Evolutionary conservation across 2,888 invertebrate genomes (phyloP).

Genomic region (Hemaris fuciformis): DNA sequence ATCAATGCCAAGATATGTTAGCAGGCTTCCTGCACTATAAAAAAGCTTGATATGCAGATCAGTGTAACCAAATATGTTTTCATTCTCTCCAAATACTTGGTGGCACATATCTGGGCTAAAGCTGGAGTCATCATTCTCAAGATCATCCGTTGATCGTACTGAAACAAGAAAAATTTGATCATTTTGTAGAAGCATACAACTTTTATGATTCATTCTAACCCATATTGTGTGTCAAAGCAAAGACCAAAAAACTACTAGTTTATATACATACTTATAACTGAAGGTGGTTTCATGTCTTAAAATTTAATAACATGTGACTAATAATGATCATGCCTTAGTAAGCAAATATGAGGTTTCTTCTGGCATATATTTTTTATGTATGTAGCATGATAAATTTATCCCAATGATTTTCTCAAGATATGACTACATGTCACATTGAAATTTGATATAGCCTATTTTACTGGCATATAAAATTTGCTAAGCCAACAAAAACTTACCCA

Average conservation of each 20-base stretch:
- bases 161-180: too few species aligned
- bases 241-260: too few species aligned
- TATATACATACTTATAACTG: not conserved
- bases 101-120: conserved; percentile 95
- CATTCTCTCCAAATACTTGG: conserved; percentile 95
- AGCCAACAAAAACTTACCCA: conserved; percentile 64
- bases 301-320: not conserved
- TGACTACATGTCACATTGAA: not conserved
- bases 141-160: conserved; percentile 84
- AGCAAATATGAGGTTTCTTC: not conserved
- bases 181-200: too few species aligned
- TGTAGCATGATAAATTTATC: not conserved
- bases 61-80: conserved; percentile 96
- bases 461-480: not conserved
- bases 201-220: too few species aligned
- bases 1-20: conserved; percentile 89
- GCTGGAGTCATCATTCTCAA: conserved; percentile 83
- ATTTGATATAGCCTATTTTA: not conserved
- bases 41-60: conserved; percentile 89
- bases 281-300: not conserved
- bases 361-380: too few species aligned
- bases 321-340: not conserved
- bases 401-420: not conserved
- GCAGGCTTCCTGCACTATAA: conserved; percentile 90
- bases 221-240: too few species aligned